phyloP scores from a whole-genome alignment of 1,140 invertebrate species.

The Metaphire vulgaris region DNA sequence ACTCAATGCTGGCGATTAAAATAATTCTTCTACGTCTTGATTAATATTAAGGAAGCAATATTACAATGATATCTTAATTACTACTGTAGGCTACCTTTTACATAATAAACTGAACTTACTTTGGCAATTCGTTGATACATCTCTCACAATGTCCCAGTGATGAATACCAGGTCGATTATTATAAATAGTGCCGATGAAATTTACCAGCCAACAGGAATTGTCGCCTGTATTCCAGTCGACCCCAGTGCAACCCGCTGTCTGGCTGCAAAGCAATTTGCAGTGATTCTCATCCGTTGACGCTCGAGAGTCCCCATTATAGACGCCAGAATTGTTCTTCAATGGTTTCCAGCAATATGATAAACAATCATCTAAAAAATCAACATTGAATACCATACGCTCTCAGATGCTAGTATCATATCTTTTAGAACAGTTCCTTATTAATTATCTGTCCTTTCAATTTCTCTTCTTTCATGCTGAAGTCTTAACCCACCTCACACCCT shows the following conservation, averaged over 20 bases:
- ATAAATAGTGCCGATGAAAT: background rate
- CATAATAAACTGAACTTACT: background rate
- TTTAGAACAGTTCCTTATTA: no score
- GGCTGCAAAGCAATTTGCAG: background rate
- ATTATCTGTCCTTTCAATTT: no score
- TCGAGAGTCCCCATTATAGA: background rate
- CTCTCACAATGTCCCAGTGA: background rate
- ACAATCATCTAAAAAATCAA: no score
- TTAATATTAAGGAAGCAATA: background rate
- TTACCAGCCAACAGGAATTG: background rate
- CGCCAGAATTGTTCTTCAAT: background rate
- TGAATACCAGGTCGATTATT: background rate
- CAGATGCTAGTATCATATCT: no score
- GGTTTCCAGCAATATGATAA: background rate
- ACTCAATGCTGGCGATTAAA: background rate
- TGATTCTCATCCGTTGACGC: background rate
- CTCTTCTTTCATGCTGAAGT: no score
- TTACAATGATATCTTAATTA: background rate
- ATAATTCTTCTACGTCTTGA: background rate
- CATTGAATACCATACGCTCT: no score
- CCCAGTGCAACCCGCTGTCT: background rate
- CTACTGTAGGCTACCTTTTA: background rate
- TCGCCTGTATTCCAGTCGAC: background rate
- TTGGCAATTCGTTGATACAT: background rate
- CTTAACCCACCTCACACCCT: no score